A percentile compares a stretch with the other conserved stretches of the same genome.
phyloP scores from a whole-genome alignment of 2,797 vertebrate genomes.

The Ptychadena robeensis region DNA sequence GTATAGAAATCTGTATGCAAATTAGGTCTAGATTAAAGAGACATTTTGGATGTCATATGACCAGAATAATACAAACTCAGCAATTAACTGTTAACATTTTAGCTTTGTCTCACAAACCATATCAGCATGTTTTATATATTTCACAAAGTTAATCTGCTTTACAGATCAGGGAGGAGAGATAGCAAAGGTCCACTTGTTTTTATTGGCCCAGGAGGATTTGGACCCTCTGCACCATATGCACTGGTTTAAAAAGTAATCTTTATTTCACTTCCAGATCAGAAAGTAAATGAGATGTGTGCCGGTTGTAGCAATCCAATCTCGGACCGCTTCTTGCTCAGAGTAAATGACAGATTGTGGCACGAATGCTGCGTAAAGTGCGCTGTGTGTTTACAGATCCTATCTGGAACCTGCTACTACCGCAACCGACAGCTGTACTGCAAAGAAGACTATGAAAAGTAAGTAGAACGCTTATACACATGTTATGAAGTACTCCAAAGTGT shows the following conservation, averaged over 20 bases:
- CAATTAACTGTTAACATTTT: too few relatives aligned
- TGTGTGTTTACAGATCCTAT: slow-evolving; percentile 82
- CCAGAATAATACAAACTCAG: too few relatives aligned
- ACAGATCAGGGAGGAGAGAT: too few relatives aligned
- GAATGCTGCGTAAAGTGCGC: slow-evolving; percentile 89
- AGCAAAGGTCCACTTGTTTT: too few relatives aligned
- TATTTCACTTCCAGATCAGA: slow-evolving; percentile 73
- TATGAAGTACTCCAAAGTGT: too few relatives aligned
- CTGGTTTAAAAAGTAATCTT: background rate
- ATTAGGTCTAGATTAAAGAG: too few relatives aligned
- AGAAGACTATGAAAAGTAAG: slow-evolving; percentile 92
- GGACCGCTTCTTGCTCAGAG: slow-evolving; percentile 87
- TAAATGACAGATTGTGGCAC: slow-evolving; percentile 89
- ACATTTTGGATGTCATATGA: too few relatives aligned
- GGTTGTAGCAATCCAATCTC: slow-evolving; percentile 86
- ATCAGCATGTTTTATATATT: too few relatives aligned
- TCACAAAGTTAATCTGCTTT: too few relatives aligned
- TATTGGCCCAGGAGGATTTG: too few relatives aligned
- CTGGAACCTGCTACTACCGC: slow-evolving; percentile 87
- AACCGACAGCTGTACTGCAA: slow-evolving; percentile 90
- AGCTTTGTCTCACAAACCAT: too few relatives aligned
- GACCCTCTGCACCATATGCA: background rate
- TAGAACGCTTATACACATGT: background rate
- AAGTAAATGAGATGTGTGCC: slow-evolving; percentile 83
- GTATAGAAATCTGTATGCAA: too few relatives aligned